These are phyloP conservation scores for Gerris lacustris DNA, from an alignment of 2,888 invertebrate species.

Conservation along the genomic window DNA sequence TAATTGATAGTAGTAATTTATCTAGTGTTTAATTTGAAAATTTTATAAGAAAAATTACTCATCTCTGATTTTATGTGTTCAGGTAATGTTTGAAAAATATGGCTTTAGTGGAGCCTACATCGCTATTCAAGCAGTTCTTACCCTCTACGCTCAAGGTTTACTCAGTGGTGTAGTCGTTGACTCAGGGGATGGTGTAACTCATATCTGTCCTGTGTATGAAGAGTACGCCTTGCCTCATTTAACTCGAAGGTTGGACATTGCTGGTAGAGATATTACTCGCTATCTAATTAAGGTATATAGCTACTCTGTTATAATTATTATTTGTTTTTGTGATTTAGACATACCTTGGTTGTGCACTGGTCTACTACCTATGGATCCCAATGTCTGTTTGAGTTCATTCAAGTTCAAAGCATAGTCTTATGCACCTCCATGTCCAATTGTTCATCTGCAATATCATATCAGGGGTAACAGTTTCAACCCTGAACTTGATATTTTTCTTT, in stretches of 20 bases:
- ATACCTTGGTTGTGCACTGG: not conserved
- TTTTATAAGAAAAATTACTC: not conserved
- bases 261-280: slow-evolving; percentile 93
- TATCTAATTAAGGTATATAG: slow-evolving; percentile 79
- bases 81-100: slow-evolving; percentile 97
- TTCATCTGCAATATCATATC: too few relatives aligned
- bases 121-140: slow-evolving; percentile 91
- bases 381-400: not conserved
- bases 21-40: not conserved
- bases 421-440: too few relatives aligned
- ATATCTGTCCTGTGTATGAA: slow-evolving; percentile 97
- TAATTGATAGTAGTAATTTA: not conserved
- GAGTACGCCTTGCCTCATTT: slow-evolving; percentile 92
- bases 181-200: slow-evolving; percentile 98
- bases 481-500: too few relatives aligned
- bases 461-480: too few relatives aligned
- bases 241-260: slow-evolving; percentile 87
- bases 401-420: not conserved
- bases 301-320: not conserved
- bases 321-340: not conserved
- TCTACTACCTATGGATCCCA: not conserved
- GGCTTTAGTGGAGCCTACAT: slow-evolving; percentile 88
- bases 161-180: slow-evolving; percentile 97
- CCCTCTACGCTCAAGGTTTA: slow-evolving; percentile 90
- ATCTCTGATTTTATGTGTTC: slow-evolving; percentile 23